Conservation (phyloP, 1,140 invertebrate species). For the Bursaphelenchus mucronatus region DNA sequence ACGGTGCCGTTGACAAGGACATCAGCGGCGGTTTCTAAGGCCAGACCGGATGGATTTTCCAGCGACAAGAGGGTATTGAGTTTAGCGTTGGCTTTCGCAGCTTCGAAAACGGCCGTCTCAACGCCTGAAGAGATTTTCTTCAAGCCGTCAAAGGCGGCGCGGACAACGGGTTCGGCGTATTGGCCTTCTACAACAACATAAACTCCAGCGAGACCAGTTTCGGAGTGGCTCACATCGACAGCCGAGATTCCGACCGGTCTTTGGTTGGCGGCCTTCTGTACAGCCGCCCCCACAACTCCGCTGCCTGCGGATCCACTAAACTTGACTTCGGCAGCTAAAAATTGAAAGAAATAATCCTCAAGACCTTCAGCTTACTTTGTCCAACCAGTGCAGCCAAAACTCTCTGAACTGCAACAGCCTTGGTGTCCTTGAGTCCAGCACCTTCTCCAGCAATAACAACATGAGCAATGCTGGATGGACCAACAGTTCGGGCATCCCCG, state of each 20-base stretch:
- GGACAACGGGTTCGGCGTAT: constrained; percentile 31
- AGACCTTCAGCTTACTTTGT: constrained; percentile 1
- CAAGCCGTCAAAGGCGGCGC: constrained; percentile 40
- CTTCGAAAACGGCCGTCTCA: constrained; percentile 29
- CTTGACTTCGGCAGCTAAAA: constrained; percentile 39
- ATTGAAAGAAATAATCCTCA: constrained; percentile 20
- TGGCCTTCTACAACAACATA: constrained; percentile 50
- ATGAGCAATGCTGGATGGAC: constrained; percentile 39
- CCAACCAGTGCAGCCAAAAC: constrained; percentile 48
- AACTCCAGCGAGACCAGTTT: constrained; percentile 51
- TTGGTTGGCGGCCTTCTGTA: constrained; percentile 45
- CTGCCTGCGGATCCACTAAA: constrained; percentile 25
- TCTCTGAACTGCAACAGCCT: constrained; percentile 50
- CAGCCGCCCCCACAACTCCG: constrained; percentile 35
- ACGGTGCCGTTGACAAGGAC: constrained; percentile 41
- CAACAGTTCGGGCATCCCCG: constrained; percentile 47
- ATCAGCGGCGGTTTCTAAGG: constrained; percentile 47
- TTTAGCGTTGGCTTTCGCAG: constrained; percentile 37
- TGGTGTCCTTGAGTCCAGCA: constrained; percentile 44
- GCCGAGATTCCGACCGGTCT: constrained; percentile 37
- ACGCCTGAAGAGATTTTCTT: constrained; percentile 36
- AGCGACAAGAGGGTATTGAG: constrained; percentile 36
- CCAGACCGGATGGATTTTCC: constrained; percentile 35
- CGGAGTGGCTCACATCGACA: constrained; percentile 47
- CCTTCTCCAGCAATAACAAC: constrained; percentile 56